phyloP scores from a whole-genome alignment of 2,797 vertebrate genomes.

The Valencia hispanica region DNA sequence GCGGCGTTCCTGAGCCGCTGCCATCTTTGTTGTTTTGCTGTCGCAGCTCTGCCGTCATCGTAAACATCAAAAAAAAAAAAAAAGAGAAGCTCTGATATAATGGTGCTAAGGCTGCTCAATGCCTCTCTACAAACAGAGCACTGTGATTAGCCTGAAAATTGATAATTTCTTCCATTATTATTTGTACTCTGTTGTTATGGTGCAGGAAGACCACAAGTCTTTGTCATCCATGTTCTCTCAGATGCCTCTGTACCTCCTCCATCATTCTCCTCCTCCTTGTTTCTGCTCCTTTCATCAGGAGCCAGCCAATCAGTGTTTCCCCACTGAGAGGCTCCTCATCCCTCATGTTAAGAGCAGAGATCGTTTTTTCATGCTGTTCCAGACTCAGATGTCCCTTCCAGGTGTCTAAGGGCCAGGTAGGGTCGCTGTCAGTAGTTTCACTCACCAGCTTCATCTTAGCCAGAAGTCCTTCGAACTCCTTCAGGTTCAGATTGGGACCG shows the following conservation, averaged over 20 bases:
- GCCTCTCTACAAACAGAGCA: no score
- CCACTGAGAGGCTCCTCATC: not conserved
- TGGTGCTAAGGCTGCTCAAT: no score
- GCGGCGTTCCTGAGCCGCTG: no score
- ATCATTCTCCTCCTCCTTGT: not conserved
- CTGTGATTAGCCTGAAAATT: no score
- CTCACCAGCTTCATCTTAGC: slow-evolving; percentile 94
- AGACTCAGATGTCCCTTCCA: not conserved
- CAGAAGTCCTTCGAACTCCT: slow-evolving; percentile 94
- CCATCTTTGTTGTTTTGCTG: no score
- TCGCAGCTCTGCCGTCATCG: no score
- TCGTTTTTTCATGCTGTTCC: no score
- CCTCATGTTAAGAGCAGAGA: no score
- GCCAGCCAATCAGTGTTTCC: no score
- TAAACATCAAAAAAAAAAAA: no score
- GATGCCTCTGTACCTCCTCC: slow-evolving; percentile 32
- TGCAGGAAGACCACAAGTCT: slow-evolving; percentile 47
- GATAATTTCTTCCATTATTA: no score
- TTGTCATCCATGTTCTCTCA: slow-evolving; percentile 18
- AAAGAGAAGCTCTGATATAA: no score
- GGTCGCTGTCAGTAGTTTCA: slow-evolving; percentile 1
- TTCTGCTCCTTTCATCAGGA: not conserved
- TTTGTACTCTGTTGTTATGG: slow-evolving; percentile 31
- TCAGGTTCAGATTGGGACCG: slow-evolving; percentile 91
- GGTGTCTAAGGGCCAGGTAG: not conserved